A percentile compares a stretch with the other conserved stretches of the same genome.
phyloP scores from a whole-genome alignment of 2,888 invertebrate species.

The Gonocerus acuteangulatus region DNA sequence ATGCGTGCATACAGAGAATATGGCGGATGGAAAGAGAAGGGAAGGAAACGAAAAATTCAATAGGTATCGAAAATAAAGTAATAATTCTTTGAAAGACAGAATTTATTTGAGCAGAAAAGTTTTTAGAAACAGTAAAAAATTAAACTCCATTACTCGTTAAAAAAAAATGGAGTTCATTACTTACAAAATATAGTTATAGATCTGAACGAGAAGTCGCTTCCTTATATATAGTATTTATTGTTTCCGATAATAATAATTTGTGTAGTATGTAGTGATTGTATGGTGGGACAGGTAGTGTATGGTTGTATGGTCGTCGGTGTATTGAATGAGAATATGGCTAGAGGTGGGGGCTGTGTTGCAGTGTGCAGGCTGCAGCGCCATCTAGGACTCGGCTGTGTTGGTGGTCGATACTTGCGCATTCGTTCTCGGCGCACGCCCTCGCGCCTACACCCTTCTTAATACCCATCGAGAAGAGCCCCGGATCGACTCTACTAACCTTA shows the following conservation, averaged over 20 bases:
- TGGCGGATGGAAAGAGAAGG: too few relatives aligned
- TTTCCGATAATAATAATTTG: neutral
- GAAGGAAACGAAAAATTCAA: too few relatives aligned
- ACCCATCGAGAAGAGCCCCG: constrained; percentile 9
- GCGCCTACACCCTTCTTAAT: constrained; percentile 13
- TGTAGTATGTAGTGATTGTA: neutral
- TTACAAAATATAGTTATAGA: too few relatives aligned
- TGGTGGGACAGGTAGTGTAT: constrained; percentile 6
- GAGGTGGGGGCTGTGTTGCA: constrained; percentile 29
- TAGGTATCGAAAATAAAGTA: too few relatives aligned
- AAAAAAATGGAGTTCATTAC: too few relatives aligned
- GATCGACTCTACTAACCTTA: constrained; percentile 1
- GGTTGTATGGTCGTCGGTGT: constrained; percentile 13
- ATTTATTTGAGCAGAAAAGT: too few relatives aligned
- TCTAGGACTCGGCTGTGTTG: constrained; percentile 15
- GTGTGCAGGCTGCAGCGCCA: constrained; percentile 29
- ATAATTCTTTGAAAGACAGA: too few relatives aligned
- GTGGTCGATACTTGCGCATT: constrained; percentile 34
- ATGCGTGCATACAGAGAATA: too few relatives aligned
- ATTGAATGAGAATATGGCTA: constrained; percentile 14
- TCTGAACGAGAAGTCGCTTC: too few relatives aligned
- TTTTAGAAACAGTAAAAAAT: too few relatives aligned
- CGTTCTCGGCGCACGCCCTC: constrained; percentile 28
- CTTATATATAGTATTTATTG: too few relatives aligned
- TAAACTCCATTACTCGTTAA: too few relatives aligned